These are phyloP conservation scores for Fulica atra DNA, from an alignment of 2,113 vertebrate species.

Conservation along the genomic window DNA sequence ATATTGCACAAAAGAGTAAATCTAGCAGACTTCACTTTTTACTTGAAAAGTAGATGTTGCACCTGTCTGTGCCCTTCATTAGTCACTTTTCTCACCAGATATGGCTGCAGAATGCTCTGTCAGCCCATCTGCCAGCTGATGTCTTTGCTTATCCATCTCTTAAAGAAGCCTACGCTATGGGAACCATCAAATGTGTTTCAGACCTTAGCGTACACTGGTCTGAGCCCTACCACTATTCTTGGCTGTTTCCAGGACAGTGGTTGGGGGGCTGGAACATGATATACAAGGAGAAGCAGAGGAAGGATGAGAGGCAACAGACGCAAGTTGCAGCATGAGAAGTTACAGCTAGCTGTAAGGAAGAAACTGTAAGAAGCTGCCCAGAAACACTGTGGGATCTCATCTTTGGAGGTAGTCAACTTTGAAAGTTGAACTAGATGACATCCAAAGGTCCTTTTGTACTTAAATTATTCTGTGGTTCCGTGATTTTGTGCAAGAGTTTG, in stretches of 20 bases:
- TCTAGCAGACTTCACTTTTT: not conserved
- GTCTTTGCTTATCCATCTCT: not conserved
- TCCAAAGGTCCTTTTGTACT: not conserved
- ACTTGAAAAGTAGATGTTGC: not conserved
- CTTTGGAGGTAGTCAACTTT: not conserved
- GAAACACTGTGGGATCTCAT: not conserved
- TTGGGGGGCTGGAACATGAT: not conserved
- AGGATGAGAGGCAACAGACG: not conserved
- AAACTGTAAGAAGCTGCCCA: not conserved
- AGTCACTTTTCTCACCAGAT: not conserved
- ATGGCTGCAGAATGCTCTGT: not conserved
- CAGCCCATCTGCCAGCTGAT: not conserved
- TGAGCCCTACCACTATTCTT: not conserved
- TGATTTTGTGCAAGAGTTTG: not conserved
- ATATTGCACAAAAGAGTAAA: constrained; percentile 5
- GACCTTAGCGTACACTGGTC: not conserved
- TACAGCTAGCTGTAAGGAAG: not conserved
- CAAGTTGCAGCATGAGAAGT: rapidly evolving
- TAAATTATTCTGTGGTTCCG: not conserved
- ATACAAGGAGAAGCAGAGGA: not conserved
- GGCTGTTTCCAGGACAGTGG: not conserved
- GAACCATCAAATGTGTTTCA: not conserved
- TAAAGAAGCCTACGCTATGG: not conserved
- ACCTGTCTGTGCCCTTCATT: not conserved
- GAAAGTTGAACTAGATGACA: not conserved